Base-by-base conservation (phyloP, 2,797 vertebrate species). In the Ptychobarbus kaznakovi region DNA sequence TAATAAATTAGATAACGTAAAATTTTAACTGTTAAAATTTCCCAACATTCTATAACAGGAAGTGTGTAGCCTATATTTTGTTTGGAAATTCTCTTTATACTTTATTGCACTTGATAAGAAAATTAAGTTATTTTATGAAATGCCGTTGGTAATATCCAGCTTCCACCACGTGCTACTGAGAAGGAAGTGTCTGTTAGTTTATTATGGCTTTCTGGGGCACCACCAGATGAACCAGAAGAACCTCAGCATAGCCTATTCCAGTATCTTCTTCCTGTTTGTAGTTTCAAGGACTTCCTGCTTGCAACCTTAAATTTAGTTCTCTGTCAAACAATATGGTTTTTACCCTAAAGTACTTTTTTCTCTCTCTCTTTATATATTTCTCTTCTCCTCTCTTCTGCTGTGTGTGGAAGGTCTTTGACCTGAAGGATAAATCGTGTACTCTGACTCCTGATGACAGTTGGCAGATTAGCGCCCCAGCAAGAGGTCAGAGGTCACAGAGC, bases 401-500 rank as follows among this genome's bases (percentile, higher is more conserved):
- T 89, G 66, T 80, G 66, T 80, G 80, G 85, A 85, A 73, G 81
- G 86, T 89, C 87, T 86, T 87, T 85, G 84, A 87, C 90, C 91
- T 88, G 68, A 4, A 82, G 86, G 78, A 92, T 91, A 91, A 91
- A 90, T 92, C 53, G 73, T 80, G 89, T 90, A 89, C 87, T 89
- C 81, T 90, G 89, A 87, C 89, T 90, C 87, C 72, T 87, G 91
- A 87, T 8, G 89, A 92, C 90, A 92, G 91, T 91, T 91, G 91
- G 82, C 88, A 90, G 87, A 86, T 87, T 86, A 88, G 83, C 88
- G 38, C 86, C 84, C 85, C 66, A 68, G 81, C 73, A 83, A 81
- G 84, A 73, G 90, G 86, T 90, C 86, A 89, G 32, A 83, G 92
- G 87, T 89, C 86, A 82, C 51, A 69, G 66, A 72, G 75, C 87